A percentile compares a stretch with the other conserved stretches of the same genome.
Evolutionary conservation across 2,113 vertebrate genomes (phyloP).

Genomic region (Pterocles orientalis): DNA sequence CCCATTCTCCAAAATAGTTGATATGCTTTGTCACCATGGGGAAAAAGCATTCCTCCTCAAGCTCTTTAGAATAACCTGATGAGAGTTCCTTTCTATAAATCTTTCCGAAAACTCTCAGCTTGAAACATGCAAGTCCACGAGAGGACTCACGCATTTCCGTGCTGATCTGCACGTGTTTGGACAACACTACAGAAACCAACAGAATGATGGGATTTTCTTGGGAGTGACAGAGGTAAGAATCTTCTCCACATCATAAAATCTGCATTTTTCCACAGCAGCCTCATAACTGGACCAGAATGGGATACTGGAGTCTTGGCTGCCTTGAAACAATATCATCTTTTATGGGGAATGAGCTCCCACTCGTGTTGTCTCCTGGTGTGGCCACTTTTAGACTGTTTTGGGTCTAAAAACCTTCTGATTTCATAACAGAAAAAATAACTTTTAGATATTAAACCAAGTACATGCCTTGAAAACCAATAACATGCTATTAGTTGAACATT

Average conservation of each 20-base stretch:
- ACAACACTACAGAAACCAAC: background rate
- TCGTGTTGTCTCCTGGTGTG: rapidly evolving
- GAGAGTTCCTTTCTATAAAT: background rate
- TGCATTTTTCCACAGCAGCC: background rate
- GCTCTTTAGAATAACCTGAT: background rate
- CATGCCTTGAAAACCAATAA: background rate
- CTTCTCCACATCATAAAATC: background rate
- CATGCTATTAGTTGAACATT: background rate
- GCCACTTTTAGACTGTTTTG: background rate
- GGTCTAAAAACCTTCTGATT: background rate
- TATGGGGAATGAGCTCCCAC: background rate
- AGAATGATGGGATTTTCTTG: background rate
- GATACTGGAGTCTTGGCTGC: background rate
- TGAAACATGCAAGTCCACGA: background rate
- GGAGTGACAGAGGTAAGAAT: background rate
- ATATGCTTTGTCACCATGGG: background rate
- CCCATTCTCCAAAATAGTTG: background rate
- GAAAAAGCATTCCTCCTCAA: background rate
- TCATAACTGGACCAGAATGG: background rate
- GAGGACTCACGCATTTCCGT: background rate
- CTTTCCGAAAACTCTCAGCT: background rate
- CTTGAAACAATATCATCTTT: background rate
- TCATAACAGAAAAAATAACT: background rate
- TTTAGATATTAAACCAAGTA: background rate
- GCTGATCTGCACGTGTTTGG: rapidly evolving